Evolutionary conservation across 2,888 invertebrate genomes (phyloP), one percentile per base, ranked within the genome.

Genomic region (Protodeltote pygarga): DNA sequence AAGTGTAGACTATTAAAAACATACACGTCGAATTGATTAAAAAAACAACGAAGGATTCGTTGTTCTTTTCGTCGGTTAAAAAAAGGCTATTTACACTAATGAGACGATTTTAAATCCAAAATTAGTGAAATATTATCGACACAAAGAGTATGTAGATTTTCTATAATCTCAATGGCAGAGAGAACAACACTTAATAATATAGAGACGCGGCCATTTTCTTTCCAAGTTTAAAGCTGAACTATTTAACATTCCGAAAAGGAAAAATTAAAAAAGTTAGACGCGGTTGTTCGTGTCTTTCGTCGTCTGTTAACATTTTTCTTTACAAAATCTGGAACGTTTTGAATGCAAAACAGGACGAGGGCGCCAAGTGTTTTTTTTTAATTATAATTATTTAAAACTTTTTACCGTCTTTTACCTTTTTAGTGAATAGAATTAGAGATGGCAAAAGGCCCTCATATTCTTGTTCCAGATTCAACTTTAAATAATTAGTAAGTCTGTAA

Each of bases 311-410:
- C 24, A 59, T 49, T 41, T 50, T 35, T 41, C 19, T 24, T 24
- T 23, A 29, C 29, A 42, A 65, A 32, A 44, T 51, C 31, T 27
- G 28, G 31, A 61, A 25, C 31, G 25, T 20, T 65, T 48, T 41
- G 23, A 48, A 55, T 62, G 45, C 31, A 61, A 64, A 64, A 66
- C 42, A 32, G 24, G 3, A 24, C 1, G 14, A 17, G 23, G 47
- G 33, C 4, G 13, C 2, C 23, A 14, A 6, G 17, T 34, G 13
- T 13, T 25, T 23, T 40, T 34, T 57, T 54, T 62, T 41, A 47
- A 54, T 58, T 54, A 38, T 32, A 40, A 46, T 44, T 50, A 55
- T 60, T 61, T 41, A 29, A 17, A 27, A 28, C 29, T 29, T 38
- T 39, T 5, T 33, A 21, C 24, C 6, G 38, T 9, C 14, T 23